phyloP scores from a whole-genome alignment of 2,113 vertebrate genomes.

The Gymnobelideus leadbeateri region DNA sequence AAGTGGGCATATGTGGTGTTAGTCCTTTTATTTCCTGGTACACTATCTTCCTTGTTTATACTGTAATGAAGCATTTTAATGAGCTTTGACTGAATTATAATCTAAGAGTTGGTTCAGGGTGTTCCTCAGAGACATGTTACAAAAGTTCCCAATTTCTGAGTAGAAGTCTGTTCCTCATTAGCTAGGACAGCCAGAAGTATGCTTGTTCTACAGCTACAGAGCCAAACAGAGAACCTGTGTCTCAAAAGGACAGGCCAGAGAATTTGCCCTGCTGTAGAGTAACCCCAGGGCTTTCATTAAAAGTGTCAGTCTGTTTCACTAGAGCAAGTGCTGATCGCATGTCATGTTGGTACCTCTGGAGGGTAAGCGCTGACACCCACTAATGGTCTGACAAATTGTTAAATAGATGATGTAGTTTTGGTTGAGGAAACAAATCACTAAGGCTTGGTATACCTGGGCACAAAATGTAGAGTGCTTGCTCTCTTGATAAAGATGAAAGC shows the following conservation, averaged over 20 bases:
- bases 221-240: constrained; percentile 40
- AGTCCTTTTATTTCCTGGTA: constrained; percentile 46
- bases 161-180: constrained; percentile 69
- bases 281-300: constrained; percentile 66
- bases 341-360: constrained; percentile 49
- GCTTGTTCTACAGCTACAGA: background rate
- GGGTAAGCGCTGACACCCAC: constrained; percentile 61
- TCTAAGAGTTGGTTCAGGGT: background rate
- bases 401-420: constrained; percentile 57
- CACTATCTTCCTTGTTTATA: constrained; percentile 37
- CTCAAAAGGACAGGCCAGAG: background rate
- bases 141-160: constrained; percentile 54
- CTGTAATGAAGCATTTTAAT: constrained; percentile 66
- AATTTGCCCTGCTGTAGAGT: constrained; percentile 31
- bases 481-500: rapidly evolving
- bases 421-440: background rate
- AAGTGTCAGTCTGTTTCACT: constrained; percentile 60
- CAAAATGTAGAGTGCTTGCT: rapidly evolving
- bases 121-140: constrained; percentile 47
- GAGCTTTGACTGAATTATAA: constrained; percentile 68
- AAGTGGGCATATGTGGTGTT: background rate
- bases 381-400: constrained; percentile 70
- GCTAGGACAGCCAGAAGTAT: constrained; percentile 56
- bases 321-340: constrained; percentile 50
- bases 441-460: background rate